phyloP scores from a whole-genome alignment of 2,113 vertebrate species.

The Toxotes jaculatrix region DNA sequence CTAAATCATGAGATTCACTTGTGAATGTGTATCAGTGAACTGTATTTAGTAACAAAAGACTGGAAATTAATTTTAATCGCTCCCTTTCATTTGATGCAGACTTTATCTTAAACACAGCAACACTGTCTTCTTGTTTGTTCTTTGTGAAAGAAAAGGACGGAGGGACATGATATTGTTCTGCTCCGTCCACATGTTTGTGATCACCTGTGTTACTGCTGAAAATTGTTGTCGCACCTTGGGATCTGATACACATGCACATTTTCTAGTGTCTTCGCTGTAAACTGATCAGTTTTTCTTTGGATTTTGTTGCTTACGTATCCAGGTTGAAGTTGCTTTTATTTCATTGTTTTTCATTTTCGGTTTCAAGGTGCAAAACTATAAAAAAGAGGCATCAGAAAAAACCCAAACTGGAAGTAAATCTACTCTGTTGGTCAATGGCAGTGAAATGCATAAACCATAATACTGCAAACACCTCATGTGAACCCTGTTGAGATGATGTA shows the following conservation, averaged over 20 bases:
- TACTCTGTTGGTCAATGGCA: background rate
- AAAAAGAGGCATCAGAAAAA: background rate
- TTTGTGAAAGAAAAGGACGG: background rate
- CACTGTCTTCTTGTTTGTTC: background rate
- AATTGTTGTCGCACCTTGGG: no score
- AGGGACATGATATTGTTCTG: background rate
- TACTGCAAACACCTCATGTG: slow-evolving; percentile 6
- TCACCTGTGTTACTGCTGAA: no score
- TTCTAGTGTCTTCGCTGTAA: slow-evolving; percentile 1
- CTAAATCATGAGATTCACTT: background rate
- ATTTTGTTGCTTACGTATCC: background rate
- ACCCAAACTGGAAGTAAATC: background rate
- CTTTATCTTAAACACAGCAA: background rate
- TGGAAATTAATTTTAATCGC: background rate
- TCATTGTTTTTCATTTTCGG: background rate
- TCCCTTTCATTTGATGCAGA: background rate
- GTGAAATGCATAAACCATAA: background rate
- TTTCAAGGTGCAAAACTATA: background rate
- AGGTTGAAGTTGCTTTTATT: background rate
- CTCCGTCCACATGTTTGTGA: no score
- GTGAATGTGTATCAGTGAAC: background rate
- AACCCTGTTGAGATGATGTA: slow-evolving; percentile 40
- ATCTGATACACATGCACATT: no score
- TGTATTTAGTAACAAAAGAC: background rate
- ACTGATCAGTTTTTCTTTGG: background rate